Evolutionary conservation across 1,140 invertebrate species (phyloP).

Genomic region (Bathynomus jamesi): DNA sequence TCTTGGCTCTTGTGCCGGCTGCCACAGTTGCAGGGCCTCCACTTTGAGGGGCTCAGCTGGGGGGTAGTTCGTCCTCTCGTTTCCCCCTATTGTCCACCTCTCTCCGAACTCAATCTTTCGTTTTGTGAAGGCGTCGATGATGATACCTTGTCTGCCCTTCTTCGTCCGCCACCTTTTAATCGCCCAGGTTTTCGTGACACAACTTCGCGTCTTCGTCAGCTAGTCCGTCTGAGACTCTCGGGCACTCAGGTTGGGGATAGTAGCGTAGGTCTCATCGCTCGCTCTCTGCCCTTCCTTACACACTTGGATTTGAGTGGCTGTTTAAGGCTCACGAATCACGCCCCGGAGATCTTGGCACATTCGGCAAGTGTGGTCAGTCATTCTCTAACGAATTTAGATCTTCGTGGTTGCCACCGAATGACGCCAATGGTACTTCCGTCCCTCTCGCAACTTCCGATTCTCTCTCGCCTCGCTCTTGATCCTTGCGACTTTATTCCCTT

Average conservation of each 20-base stretch:
- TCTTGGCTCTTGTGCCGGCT: conserved; percentile 76
- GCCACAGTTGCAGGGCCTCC: conserved; percentile 69
- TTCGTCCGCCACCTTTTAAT: conserved; percentile 65
- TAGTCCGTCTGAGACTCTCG: conserved; percentile 64
- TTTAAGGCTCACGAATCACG: conserved; percentile 67
- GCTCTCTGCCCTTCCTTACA: conserved; percentile 51
- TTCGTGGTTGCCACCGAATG: conserved; percentile 27
- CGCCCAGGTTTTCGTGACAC: conserved; percentile 69
- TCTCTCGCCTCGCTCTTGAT: conserved; percentile 21
- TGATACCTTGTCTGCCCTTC: conserved; percentile 61
- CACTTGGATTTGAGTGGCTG: conserved; percentile 71
- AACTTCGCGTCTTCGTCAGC: conserved; percentile 65
- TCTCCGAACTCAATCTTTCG: conserved; percentile 64
- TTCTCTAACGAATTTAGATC: conserved; percentile 22
- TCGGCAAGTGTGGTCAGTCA: conserved; percentile 23
- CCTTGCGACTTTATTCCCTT: conserved; percentile 21
- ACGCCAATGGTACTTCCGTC: conserved; percentile 24
- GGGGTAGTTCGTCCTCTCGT: conserved; percentile 65
- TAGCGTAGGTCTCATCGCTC: conserved; percentile 52
- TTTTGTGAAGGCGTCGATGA: conserved; percentile 75
- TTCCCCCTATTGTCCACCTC: conserved; percentile 71
- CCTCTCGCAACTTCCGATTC: conserved; percentile 23
- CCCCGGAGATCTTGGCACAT: conserved; percentile 61
- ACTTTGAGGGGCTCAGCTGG: conserved; percentile 70
- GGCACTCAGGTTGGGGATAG: conserved; percentile 85